Conservation (phyloP, 2,888 invertebrate species). For the Rugalucina vietnamica region DNA sequence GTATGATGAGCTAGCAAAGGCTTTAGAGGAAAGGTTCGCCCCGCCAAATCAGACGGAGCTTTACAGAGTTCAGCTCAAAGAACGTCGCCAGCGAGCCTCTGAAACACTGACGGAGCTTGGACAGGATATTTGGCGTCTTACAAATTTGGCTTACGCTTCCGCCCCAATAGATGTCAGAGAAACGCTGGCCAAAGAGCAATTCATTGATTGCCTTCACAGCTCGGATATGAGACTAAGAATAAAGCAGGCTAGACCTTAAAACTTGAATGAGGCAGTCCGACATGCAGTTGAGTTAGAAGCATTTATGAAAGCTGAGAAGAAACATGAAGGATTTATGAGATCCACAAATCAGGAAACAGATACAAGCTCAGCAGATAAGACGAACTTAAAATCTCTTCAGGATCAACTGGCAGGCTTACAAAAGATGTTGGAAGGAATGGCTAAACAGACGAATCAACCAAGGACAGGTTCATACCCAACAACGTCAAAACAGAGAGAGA, state of each 20-base stretch:
- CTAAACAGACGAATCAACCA: not conserved
- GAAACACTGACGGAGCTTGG: not conserved
- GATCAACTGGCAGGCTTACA: not conserved
- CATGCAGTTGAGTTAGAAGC: too few relatives aligned
- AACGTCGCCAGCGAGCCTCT: not conserved
- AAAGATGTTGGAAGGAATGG: not conserved
- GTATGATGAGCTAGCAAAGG: not conserved
- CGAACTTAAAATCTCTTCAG: not conserved
- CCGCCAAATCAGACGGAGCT: conserved; percentile 25
- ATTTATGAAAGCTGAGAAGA: too few relatives aligned
- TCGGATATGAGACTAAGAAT: not conserved
- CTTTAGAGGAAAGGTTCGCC: conserved; percentile 29
- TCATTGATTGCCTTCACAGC: not conserved
- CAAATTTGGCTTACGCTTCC: not conserved
- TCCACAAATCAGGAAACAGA: not conserved
- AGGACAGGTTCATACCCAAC: not conserved
- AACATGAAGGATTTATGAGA: too few relatives aligned
- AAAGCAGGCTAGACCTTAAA: not conserved
- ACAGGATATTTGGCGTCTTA: not conserved
- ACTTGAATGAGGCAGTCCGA: not conserved
- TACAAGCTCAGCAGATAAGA: not conserved
- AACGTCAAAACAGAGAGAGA: not conserved
- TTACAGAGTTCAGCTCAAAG: conserved; percentile 12
- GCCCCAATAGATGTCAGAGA: not conserved
- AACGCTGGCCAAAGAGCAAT: not conserved